Conservation (phyloP, 2,888 invertebrate genomes). For the Ypsolopha sequella region DNA sequence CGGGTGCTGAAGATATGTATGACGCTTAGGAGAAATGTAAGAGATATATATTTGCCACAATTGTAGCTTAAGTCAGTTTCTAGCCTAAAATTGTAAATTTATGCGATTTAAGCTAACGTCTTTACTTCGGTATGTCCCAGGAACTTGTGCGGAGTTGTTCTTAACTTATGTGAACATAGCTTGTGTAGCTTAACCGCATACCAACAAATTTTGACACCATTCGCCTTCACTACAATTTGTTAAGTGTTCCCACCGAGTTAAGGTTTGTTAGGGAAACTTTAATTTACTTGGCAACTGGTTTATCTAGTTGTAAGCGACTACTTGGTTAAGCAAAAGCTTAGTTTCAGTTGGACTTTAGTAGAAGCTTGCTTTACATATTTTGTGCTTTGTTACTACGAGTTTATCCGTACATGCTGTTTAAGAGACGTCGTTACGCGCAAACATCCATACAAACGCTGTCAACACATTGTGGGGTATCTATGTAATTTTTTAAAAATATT, state of each 20-base stretch:
- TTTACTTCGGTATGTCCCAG: constrained; percentile 38
- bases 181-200: constrained; percentile 52
- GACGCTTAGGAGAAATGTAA: not conserved
- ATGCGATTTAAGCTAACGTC: too few species aligned
- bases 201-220: constrained; percentile 61
- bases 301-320: not conserved
- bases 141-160: constrained; percentile 60
- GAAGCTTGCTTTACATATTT: too few species aligned
- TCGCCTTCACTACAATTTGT: constrained; percentile 31
- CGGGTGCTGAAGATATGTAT: not conserved
- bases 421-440: too few species aligned
- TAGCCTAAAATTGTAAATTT: too few species aligned
- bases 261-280: constrained; percentile 18
- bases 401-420: too few species aligned
- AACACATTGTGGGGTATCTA: too few species aligned
- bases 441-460: too few species aligned
- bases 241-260: constrained; percentile 10
- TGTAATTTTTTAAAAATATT: too few species aligned
- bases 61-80: too few species aligned
- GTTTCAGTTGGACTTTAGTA: too few species aligned
- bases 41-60: not conserved
- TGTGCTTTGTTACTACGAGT: too few species aligned
- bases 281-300: constrained; percentile 24
- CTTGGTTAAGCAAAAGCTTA: constrained; percentile 1
- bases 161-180: constrained; percentile 57